Evolutionary conservation across 2,797 vertebrate genomes (phyloP).

Genomic region (Melopsittacus undulatus): DNA sequence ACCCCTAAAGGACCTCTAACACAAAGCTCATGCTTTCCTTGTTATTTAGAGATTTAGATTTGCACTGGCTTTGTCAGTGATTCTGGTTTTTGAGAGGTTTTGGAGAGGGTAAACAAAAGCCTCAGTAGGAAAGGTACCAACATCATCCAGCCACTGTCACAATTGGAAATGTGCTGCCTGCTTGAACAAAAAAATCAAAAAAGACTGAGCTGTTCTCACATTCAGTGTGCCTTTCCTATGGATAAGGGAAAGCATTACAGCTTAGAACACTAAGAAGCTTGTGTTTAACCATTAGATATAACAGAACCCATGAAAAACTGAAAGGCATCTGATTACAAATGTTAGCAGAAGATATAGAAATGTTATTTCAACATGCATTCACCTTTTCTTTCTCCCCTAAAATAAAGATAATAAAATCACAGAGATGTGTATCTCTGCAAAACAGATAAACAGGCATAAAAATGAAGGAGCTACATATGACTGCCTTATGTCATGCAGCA

Average conservation of each 20-base stretch:
- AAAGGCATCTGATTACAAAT: not conserved
- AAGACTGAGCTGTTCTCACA: not conserved
- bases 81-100: rapidly evolving
- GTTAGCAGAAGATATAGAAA: not conserved
- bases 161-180: not conserved
- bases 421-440: not conserved
- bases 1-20: not conserved
- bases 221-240: not conserved
- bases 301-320: not conserved
- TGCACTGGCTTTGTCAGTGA: not conserved
- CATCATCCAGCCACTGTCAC: not conserved
- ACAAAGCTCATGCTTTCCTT: not conserved
- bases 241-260: not conserved
- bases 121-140: not conserved
- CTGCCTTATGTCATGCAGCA: not conserved
- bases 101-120: not conserved
- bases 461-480: not conserved
- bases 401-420: not conserved
- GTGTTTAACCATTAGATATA: not conserved
- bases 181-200: not conserved
- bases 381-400: not conserved
- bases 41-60: not conserved
- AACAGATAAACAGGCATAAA: not conserved
- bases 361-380: not conserved
- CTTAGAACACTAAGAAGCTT: not conserved